Conservation (phyloP, 2,113 vertebrate species). For the Tursiops truncatus region DNA sequence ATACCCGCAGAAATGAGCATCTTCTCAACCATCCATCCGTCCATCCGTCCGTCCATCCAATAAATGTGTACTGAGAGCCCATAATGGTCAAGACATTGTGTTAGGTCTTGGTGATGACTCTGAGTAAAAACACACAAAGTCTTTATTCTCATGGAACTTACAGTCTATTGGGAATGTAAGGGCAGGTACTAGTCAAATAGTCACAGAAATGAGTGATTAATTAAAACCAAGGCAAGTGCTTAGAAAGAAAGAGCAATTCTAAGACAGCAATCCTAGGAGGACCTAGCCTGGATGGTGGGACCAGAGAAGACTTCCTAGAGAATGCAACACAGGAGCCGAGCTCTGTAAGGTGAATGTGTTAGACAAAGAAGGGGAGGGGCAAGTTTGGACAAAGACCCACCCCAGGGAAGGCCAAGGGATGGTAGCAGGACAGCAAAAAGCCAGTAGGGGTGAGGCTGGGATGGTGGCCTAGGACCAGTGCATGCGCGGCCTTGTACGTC, state of each 20-base stretch:
- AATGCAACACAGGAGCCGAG: neutral
- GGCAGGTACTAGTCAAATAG: neutral
- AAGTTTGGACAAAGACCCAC: fast-evolving
- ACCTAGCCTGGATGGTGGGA: neutral
- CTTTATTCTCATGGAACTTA: neutral
- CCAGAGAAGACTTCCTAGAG: neutral
- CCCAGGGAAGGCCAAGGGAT: neutral
- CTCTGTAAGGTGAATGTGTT: neutral
- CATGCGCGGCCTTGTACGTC: too few species aligned
- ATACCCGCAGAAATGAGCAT: neutral
- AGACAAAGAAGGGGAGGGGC: too few species aligned
- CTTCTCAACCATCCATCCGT: neutral
- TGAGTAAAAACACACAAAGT: neutral
- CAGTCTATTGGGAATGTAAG: neutral
- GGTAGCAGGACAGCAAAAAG: neutral
- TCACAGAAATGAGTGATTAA: neutral
- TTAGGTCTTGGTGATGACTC: neutral
- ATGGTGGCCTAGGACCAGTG: neutral
- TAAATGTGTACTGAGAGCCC: neutral
- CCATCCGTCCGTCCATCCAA: neutral
- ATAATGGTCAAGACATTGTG: neutral
- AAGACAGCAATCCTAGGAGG: neutral
- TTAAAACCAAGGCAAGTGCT: neutral
- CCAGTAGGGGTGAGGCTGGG: neutral
- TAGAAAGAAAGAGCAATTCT: neutral